Conservation (phyloP, 2,113 vertebrate genomes). For the Anguilla japonica region DNA sequence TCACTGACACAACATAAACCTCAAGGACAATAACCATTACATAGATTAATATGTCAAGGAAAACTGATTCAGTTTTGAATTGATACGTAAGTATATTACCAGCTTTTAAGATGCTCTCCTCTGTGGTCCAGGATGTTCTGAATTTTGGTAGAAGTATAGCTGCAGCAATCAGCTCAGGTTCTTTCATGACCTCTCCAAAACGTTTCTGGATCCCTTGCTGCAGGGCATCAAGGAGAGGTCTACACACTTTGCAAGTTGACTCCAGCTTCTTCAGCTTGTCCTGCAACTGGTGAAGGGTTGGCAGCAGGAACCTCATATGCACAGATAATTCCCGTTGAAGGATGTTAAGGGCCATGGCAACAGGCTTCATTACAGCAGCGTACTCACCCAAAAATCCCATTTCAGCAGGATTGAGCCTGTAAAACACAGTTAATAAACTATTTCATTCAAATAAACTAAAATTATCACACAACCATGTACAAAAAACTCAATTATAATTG, state of each 20-base stretch:
- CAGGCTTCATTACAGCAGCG: constrained; percentile 25
- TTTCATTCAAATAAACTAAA: too few relatives aligned
- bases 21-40: not conserved
- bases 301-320: constrained; percentile 35
- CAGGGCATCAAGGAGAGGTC: not conserved
- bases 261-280: constrained; percentile 32
- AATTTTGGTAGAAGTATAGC: constrained; percentile 27
- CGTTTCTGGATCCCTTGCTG: not conserved
- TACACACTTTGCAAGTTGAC: constrained; percentile 26
- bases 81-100: not conserved
- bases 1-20: not conserved
- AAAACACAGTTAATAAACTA: not conserved
- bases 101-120: constrained; percentile 12
- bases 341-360: constrained; percentile 18
- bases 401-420: constrained; percentile 22
- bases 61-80: not conserved
- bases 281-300: constrained; percentile 29
- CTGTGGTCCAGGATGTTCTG: constrained; percentile 18
- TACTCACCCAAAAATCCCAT: constrained; percentile 21
- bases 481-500: too few relatives aligned
- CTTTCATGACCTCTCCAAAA: constrained; percentile 17
- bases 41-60: constrained; percentile 10
- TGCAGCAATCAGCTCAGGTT: constrained; percentile 29
- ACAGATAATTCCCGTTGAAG: constrained; percentile 31
- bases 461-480: too few relatives aligned